Base-by-base conservation (phyloP, 2,888 invertebrate genomes). In the Meteorus cinctellus region DNA sequence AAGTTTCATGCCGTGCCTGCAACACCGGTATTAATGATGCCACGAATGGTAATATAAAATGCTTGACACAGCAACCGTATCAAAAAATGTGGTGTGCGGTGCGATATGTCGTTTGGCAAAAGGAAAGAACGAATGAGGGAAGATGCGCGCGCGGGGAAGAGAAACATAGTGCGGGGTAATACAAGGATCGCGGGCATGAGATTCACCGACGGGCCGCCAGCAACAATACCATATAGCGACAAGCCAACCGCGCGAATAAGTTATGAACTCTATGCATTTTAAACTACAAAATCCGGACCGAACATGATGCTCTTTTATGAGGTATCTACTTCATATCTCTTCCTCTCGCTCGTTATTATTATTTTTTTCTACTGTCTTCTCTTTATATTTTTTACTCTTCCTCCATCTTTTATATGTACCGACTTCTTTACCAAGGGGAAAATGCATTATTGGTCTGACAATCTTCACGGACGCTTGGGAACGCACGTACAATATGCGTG, bases 231-330 rank as follows among this genome's bases (percentile, higher is more conserved):
- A 69, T 41, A 41, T 41, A 41, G 41, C 41, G 41, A 71, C 79
- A 81, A 82, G 80, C 81, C 84, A 81, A 81, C 80, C 74, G 72
- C 81, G 82, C 82, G 86, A 87, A 86, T 86, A 86, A 86, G 85
- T 87, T 86, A 86, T 85, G 84, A 87, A 87, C 85, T 86, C 87
- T 85, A 87, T 87, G 87, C 86, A 87, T 86, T 87, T 86, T 86
- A 85, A 86, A 87, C 84, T 85, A 86, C 85, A 83, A 83, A 86
- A 86, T 86, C 85, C 85, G 84, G 81, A 79, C 86, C 83, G 83
- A 86, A 85, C 82, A 81, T 83, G 81, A 82, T 24, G 24, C 24
- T 84, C 84, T 84, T 83, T 82, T 80, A 82, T 80, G 79, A 82
- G 83, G 51, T 67, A 29, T 55, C 55, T 29, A 51, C 48, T 48